Conservation (phyloP, 2,113 vertebrate genomes). For the Cisticola juncidis region DNA sequence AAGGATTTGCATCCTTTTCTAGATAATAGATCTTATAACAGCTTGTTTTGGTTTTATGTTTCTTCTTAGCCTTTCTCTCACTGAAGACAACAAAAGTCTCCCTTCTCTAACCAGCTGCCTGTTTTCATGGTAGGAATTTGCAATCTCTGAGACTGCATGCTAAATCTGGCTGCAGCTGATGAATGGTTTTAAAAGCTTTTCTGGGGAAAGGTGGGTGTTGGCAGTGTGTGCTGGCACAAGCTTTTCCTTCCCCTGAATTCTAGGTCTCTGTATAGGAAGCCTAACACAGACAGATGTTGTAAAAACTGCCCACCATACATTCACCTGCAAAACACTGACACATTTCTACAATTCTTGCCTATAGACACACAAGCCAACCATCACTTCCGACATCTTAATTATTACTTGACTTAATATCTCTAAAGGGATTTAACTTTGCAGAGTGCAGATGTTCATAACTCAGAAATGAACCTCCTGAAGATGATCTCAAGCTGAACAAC, state of each 20-base stretch:
- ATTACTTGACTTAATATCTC: background rate
- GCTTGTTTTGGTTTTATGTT: background rate
- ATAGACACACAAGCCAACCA: background rate
- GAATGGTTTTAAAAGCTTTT: background rate
- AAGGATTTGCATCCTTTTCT: background rate
- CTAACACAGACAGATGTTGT: background rate
- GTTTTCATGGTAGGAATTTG: background rate
- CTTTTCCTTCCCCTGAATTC: background rate
- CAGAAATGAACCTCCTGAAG: background rate
- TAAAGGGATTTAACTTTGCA: background rate
- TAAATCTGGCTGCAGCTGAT: background rate
- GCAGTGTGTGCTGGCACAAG: background rate
- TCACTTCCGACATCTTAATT: constrained; percentile 4
- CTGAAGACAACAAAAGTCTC: background rate
- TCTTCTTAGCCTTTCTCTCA: background rate
- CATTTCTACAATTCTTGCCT: background rate
- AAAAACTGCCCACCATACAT: background rate
- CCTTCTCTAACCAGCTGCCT: background rate
- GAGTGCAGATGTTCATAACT: background rate
- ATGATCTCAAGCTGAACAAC: background rate
- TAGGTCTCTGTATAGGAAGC: background rate
- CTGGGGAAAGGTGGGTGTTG: background rate
- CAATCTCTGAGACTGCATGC: background rate
- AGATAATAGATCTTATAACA: background rate
- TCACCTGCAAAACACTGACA: background rate